Base-by-base conservation (phyloP, 2,113 vertebrate genomes). In the Gallinago media region DNA sequence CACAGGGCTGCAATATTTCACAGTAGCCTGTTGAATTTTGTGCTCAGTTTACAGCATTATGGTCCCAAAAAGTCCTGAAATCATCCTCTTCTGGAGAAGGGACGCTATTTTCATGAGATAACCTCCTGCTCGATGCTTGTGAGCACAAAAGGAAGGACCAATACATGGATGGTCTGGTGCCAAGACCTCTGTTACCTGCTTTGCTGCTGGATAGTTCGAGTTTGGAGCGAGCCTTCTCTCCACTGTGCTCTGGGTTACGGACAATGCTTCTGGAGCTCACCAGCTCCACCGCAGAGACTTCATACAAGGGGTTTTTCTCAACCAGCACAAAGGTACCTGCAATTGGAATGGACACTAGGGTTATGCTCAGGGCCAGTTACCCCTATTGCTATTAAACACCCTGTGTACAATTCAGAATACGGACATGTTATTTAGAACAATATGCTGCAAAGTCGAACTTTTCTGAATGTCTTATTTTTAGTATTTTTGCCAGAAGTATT, bases 321-420 rank as follows among this genome's bases (percentile, higher is more conserved):
- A 36, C 17, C 10, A 40, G 14, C 42, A 18, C 49, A 7, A 7
- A 59, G 47, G 17, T 52, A 72, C 40, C 32, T 31, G 34, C 14
- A 4, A 25, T 10, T 56, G 17, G 10, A 61, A 34, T 2, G 56
- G 29, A 40, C 8, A 9, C 1, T 0, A 54, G 54, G 55, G 32
- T 56, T 78, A 36, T 66, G 34, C 12, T 65, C 65, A 29, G 32
- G 15, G 46, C 27, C 50, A 27, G 14, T 38, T 15, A 22, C 25
- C 12, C 17, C 7, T 6, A 5, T 3, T 63, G 13, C 15, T 67
- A 7, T 4, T 44, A 66, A 82, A 13, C 16, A 27, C 22, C 10
- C 16, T 12, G 5, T 12, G 25, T 21, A 12, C 25, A 52, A 32
- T 34, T 71, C 32, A 66, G 55, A 47, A 52, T 7, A 55, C 6